These are phyloP conservation scores for Charaxes varanes DNA, from an alignment of 1,140 invertebrate genomes.

Conservation along the genomic window DNA sequence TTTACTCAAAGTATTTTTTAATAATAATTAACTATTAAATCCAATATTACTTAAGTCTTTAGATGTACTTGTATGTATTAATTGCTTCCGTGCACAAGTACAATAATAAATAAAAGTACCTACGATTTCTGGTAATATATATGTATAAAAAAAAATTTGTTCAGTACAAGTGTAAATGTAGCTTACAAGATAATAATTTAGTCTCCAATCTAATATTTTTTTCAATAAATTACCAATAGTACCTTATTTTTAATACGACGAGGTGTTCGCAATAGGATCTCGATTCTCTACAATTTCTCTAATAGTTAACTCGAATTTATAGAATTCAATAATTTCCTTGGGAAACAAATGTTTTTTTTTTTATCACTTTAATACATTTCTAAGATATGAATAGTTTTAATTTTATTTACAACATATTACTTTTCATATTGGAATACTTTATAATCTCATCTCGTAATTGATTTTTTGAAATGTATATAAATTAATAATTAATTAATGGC, in stretches of 20 bases:
- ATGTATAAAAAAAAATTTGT: neutral
- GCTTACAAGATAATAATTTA: slow-evolving; percentile 9
- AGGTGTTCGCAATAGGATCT: slow-evolving; percentile 32
- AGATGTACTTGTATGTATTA: too few relatives aligned
- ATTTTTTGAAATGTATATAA: slow-evolving; percentile 13
- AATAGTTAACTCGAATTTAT: slow-evolving; percentile 66
- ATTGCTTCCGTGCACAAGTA: too few relatives aligned
- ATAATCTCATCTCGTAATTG: slow-evolving; percentile 6
- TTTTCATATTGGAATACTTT: slow-evolving; percentile 33
- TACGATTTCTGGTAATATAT: too few relatives aligned
- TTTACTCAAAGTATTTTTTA: too few relatives aligned
- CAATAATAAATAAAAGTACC: too few relatives aligned
- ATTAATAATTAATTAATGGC: slow-evolving; percentile 13
- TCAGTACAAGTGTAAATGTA: slow-evolving; percentile 13
- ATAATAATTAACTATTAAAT: too few relatives aligned
- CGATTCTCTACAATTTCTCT: slow-evolving; percentile 45
- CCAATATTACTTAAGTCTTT: too few relatives aligned
- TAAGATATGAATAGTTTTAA: slow-evolving; percentile 69
- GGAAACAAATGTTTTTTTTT: slow-evolving; percentile 58
- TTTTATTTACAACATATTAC: slow-evolving; percentile 55
- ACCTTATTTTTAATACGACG: slow-evolving; percentile 16
- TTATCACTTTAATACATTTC: slow-evolving; percentile 64
- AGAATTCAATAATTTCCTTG: slow-evolving; percentile 67
- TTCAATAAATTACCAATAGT: slow-evolving; percentile 9
- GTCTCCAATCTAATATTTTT: slow-evolving; percentile 12